Percentiles rank a stretch among this genome's conserved stretches.
These are phyloP conservation scores for Heliconius cydno DNA, from an alignment of 2,888 invertebrate genomes.

Conservation along the genomic window DNA sequence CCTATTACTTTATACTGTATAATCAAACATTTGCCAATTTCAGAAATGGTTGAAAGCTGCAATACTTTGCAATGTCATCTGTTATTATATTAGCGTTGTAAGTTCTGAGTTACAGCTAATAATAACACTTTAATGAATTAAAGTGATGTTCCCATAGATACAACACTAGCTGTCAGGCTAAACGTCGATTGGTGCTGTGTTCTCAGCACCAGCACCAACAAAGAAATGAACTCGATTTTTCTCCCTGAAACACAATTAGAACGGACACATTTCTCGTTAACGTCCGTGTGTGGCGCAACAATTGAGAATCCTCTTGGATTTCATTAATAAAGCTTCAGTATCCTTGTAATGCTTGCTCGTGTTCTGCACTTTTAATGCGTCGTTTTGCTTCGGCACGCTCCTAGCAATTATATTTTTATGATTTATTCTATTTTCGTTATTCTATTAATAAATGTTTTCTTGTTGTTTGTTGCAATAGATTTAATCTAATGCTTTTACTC, in stretches of 20 bases:
- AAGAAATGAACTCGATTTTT: slow-evolving; percentile 76
- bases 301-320: slow-evolving; percentile 56
- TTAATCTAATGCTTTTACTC: not conserved
- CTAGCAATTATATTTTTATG: slow-evolving; percentile 32
- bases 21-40: not conserved
- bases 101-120: not conserved
- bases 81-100: not conserved
- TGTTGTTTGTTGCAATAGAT: not conserved
- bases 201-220: slow-evolving; percentile 53
- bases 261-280: slow-evolving; percentile 67
- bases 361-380: slow-evolving; percentile 38
- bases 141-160: not conserved
- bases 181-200: slow-evolving; percentile 37
- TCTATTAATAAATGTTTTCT: slow-evolving; percentile 3
- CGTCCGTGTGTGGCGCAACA: slow-evolving; percentile 63
- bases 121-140: slow-evolving; percentile 9
- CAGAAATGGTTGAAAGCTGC: not conserved
- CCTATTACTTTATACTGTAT: too few species aligned
- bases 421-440: slow-evolving; percentile 12
- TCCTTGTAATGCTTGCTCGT: slow-evolving; percentile 34
- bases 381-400: slow-evolving; percentile 26
- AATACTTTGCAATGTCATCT: not conserved
- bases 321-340: slow-evolving; percentile 47
- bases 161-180: slow-evolving; percentile 26
- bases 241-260: slow-evolving; percentile 75